A percentile compares a stretch with the other conserved stretches of the same genome.
These are phyloP conservation scores for Charanyca ferruginea DNA, from an alignment of 2,888 invertebrate genomes.

Conservation along the genomic window DNA sequence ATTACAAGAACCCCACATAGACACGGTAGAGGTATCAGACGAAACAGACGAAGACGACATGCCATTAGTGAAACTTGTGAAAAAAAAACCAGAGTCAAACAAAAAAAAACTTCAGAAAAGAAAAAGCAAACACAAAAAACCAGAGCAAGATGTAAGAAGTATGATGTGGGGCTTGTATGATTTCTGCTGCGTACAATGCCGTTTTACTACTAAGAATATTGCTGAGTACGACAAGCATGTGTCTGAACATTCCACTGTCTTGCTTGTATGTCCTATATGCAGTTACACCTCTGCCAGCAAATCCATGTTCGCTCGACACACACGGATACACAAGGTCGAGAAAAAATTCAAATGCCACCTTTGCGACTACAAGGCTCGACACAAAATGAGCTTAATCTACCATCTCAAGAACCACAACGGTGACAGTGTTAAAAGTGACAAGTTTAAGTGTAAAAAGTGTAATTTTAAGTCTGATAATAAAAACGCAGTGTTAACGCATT, in stretches of 20 bases:
- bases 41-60: slow-evolving; percentile 85
- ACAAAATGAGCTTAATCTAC: slow-evolving; percentile 81
- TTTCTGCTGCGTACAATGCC: slow-evolving; percentile 77
- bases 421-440: background rate
- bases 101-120: slow-evolving; percentile 43
- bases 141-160: background rate
- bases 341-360: slow-evolving; percentile 77
- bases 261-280: slow-evolving; percentile 78
- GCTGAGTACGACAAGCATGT: slow-evolving; percentile 67
- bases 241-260: slow-evolving; percentile 26
- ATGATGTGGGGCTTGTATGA: slow-evolving; percentile 58
- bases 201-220: slow-evolving; percentile 57
- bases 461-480: slow-evolving; percentile 26
- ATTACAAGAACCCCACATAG: slow-evolving; percentile 83
- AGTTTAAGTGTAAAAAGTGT: slow-evolving; percentile 52
- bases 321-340: slow-evolving; percentile 76
- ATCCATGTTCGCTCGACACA: slow-evolving; percentile 72
- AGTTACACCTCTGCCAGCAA: slow-evolving; percentile 77
- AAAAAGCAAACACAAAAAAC: slow-evolving; percentile 1
- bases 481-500: slow-evolving; percentile 34
- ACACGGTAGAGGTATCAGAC: slow-evolving; percentile 82
- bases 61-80: slow-evolving; percentile 76
- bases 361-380: slow-evolving; percentile 78
- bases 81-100: slow-evolving; percentile 39
- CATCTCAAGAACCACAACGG: slow-evolving; percentile 77